Evolutionary conservation across 2,888 invertebrate genomes (phyloP).

Genomic region (Pandemis corylana): DNA sequence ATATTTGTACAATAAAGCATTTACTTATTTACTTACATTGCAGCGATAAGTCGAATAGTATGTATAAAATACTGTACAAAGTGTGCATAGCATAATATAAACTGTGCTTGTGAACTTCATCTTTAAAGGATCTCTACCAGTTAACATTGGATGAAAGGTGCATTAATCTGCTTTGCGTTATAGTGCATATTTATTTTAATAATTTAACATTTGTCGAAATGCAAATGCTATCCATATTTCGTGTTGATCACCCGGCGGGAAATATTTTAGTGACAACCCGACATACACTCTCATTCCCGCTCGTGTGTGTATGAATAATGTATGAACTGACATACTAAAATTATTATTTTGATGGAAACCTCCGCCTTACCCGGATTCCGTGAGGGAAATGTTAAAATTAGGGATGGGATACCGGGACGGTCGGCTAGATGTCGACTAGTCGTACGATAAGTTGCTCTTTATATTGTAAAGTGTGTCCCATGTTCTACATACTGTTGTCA

Average conservation of each 20-base stretch:
- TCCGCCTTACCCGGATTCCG: constrained; percentile 10
- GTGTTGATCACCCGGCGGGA: constrained; percentile 6
- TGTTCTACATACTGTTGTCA: no score
- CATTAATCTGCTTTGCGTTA: no score
- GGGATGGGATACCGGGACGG: not conserved
- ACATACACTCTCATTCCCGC: constrained; percentile 11
- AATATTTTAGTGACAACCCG: constrained; percentile 30
- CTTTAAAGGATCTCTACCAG: no score
- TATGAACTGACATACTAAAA: constrained; percentile 39
- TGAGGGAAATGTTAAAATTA: constrained; percentile 28
- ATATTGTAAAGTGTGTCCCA: no score
- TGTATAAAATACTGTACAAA: no score
- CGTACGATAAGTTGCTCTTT: not conserved
- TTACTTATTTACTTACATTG: no score
- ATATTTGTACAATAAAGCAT: no score
- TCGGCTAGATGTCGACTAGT: not conserved
- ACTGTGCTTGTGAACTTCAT: no score
- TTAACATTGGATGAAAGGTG: no score
- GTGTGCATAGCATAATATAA: no score
- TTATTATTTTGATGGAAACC: constrained; percentile 40
- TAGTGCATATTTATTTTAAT: not conserved
- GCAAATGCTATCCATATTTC: not conserved
- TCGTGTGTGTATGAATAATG: constrained; percentile 34
- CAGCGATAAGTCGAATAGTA: no score
- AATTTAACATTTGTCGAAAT: not conserved